Percentiles rank a stretch among this genome's conserved stretches.
Conservation (phyloP, 2,888 invertebrate genomes). For the Pterobdella sp. region DNA sequence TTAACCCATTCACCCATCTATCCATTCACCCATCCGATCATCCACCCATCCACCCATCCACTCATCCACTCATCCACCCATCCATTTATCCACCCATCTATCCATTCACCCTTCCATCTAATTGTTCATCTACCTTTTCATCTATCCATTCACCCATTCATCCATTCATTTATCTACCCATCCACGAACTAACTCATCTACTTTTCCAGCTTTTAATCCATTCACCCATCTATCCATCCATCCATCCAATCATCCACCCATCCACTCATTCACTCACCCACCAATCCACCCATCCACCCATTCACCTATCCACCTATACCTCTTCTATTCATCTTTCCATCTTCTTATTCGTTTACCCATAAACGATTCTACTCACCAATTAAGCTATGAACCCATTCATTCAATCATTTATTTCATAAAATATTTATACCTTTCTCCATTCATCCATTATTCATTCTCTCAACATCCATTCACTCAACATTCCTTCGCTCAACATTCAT, state of each 20-base stretch:
- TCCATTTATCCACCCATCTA: neutral
- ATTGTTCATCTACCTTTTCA: neutral
- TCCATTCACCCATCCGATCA: neutral
- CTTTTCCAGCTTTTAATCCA: neutral
- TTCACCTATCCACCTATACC: neutral
- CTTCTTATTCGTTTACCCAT: neutral
- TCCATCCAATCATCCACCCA: neutral
- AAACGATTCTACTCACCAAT: neutral
- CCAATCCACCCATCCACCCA: slow-evolving; percentile 1
- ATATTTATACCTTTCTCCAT: neutral
- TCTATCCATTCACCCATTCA: neutral
- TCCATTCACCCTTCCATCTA: neutral
- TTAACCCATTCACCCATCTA: neutral
- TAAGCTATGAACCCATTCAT: neutral
- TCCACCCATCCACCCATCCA: neutral
- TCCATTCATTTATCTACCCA: neutral
- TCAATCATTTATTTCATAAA: neutral
- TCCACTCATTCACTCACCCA: neutral
- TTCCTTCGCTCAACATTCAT: neutral
- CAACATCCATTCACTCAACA: neutral
- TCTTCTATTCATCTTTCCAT: neutral
- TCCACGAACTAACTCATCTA: neutral
- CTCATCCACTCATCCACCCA: neutral
- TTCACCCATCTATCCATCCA: neutral
- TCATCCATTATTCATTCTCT: neutral